Base-by-base conservation (phyloP, 2,888 invertebrate species). In the Scaptomyza cyrtandrae region DNA sequence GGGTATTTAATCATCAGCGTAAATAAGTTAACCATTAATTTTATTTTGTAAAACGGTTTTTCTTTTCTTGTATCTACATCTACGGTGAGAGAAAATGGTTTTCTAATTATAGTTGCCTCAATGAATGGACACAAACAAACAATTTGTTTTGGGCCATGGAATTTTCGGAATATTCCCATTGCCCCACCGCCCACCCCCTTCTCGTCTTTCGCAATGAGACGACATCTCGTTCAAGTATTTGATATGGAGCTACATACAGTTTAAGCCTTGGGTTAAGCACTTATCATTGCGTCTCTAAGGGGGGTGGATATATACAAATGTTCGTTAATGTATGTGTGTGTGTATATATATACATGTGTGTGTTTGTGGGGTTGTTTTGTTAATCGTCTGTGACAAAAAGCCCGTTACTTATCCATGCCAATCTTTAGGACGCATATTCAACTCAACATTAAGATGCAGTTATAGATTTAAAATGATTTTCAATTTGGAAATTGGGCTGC, bases 91-190 rank as follows among this genome's bases (percentile, higher is more conserved):
- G 41, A 41, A 41, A 41, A 41, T 41, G 9, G 16, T 74, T 75
- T 71, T 71, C 72, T 76, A 76, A 74, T 74, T 76, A 77, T 76
- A 74, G 74, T 71, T 71, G 74, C 72, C 72, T 77, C 75, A 77
- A 57, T 77, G 67, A 71, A 59, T 71, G 43, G 59, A 67, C 55
- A 56, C 61, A 73, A 76, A 76, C 19, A 19, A 19, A 62, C 77
- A 74, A 62, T 77, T 76, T 71, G 59, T 61, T 65, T 57, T 69
- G 53, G 54, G 48, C 46, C 71, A 41, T 39, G 43, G 52, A 71
- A 65, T 58, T 68, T 74, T 67, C 9, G 39, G 45, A 16, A 50
- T 49, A 43, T 44, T 24, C 13, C 50, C 57, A 41, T 41, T 41
- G 37, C 35, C 31, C 9, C 53, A 50, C 16, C 7, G 37, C 14